Evolutionary conservation across 2,113 vertebrate genomes (phyloP), one percentile per base, ranked within the genome.

Genomic region (Chitala chitala): DNA sequence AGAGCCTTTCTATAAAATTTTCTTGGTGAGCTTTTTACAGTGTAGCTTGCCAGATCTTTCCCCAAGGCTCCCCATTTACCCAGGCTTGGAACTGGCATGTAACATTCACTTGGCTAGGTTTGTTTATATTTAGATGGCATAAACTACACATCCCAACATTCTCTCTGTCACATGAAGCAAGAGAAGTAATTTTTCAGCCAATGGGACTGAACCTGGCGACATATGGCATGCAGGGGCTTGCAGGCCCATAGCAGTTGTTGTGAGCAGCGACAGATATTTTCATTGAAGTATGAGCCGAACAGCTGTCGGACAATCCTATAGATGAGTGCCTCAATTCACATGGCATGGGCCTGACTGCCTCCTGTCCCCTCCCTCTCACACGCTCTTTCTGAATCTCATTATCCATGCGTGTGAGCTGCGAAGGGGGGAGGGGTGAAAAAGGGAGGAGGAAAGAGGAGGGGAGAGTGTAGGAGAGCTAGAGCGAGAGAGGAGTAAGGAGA

Each of bases 251-350:
- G 58, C 76, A 66, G 51, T 72, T 76, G 78, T 81, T 79, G 81
- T 84, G 78, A 84, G 65, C 75, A 69, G 79, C 55, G 46, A 78
- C 63, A 42, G 70, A 75, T 69, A 66, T 58, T 77, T 65, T 63
- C 63, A 65, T 73, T 74, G 73, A 81, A 82, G 79, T 82, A 82
- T 82, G 80, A 87, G 78, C 75, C 74, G 42, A 81, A 84, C 86
- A 82, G 84, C 85, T 89, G 86, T 73, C 79, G 72, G 76, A 81
- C 83, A 86, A 83, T 88, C 85, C 83, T 82, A 86, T 81, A 82
- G 80, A 73, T 59, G 81, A 78, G 44, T 40, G 58, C 55, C 33
- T 26, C 51, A 78, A 78, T 80, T 85, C 86, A 87, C 85, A 79
- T 87, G 87, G 78, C 82, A 31, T 68, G 40, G 31, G 44, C 44